A percentile compares a stretch with the other conserved stretches of the same genome.
Conservation (phyloP, 2,797 vertebrate genomes). For the Furcifer pardalis region DNA sequence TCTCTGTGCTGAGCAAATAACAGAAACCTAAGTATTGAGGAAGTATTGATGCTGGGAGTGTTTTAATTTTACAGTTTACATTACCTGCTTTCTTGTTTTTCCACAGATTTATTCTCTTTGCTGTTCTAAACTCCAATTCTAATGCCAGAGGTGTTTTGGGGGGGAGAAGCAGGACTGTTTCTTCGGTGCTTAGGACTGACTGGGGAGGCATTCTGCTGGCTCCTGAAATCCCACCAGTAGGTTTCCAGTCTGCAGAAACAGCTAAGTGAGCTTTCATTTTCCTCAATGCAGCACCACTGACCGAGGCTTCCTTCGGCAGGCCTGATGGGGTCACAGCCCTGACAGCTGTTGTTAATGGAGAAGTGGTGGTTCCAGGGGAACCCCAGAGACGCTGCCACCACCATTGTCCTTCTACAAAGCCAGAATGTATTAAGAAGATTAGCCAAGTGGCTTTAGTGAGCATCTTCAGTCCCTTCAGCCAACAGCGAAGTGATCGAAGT, state of each 20-base stretch:
- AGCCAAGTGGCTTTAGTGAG: constrained; percentile 9
- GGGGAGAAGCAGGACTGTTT: background rate
- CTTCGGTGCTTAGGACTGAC: background rate
- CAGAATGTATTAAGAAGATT: constrained; percentile 26
- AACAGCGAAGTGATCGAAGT: background rate
- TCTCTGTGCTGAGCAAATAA: background rate
- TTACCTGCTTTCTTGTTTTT: constrained; percentile 31
- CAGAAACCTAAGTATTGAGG: background rate
- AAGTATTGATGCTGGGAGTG: background rate
- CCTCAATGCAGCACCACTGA: background rate
- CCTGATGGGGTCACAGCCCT: background rate
- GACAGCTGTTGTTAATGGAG: background rate
- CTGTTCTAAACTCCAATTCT: background rate
- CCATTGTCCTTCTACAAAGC: constrained; percentile 32
- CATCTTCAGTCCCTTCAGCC: background rate
- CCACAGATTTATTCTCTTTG: constrained; percentile 15
- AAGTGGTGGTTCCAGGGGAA: background rate
- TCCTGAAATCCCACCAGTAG: background rate
- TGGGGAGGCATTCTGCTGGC: background rate
- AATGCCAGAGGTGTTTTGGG: background rate
- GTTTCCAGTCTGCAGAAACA: background rate
- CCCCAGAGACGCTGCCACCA: constrained; percentile 39
- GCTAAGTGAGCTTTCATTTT: background rate
- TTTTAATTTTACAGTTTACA: background rate
- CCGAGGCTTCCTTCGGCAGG: background rate